Base-by-base conservation (phyloP, 2,888 invertebrate genomes). In the Hermaeophaga mercurialis region DNA sequence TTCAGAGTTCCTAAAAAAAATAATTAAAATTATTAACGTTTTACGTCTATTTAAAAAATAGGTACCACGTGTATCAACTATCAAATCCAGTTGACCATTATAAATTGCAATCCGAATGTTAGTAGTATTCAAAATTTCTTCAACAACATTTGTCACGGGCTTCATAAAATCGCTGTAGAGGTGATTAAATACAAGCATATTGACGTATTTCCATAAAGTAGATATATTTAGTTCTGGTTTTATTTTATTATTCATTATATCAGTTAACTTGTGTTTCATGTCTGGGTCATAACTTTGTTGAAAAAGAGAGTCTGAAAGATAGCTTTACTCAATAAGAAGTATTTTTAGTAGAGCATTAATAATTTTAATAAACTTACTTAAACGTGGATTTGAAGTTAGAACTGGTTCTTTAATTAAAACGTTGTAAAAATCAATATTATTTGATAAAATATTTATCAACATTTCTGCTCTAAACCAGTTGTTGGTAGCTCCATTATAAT, bases 41-140 rank as follows among this genome's bases (percentile, higher is more conserved):
- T 22, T 22, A 22, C 6, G 22, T 22, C 6, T 3, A 22, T n/a
- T n/a, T n/a, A 22, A 22, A 22, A 22, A 22, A 22, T 22, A 28
- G 44, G 22, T 15, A 61, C 92, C 93, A 63, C 89, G 84, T 12
- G 91, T 91, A 67, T 89, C 87, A 59, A 91, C 91, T 69, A 94
- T 92, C 12, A 94, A 81, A 76, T 94, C 94, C 59, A 94, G 79
- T 69, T 93, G 91, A 22, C 91, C 92, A 63, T 85, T 89, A 70
- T 88, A 87, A 12, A 91, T 87, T 24, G 82, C 82, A 1, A 91
- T 81, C 45, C 84, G 82, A 12, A 91, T 78, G 46, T 83, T 78
- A 0, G 90, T 89, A 65, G 82, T 82, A 65, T 87, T 86, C 17
- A 91, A 76, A 8, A 91, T 76, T 54, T 79, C 76, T 70, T 89